Evolutionary conservation across 2,888 invertebrate species (phyloP).

Genomic region (Microchrysa polita): DNA sequence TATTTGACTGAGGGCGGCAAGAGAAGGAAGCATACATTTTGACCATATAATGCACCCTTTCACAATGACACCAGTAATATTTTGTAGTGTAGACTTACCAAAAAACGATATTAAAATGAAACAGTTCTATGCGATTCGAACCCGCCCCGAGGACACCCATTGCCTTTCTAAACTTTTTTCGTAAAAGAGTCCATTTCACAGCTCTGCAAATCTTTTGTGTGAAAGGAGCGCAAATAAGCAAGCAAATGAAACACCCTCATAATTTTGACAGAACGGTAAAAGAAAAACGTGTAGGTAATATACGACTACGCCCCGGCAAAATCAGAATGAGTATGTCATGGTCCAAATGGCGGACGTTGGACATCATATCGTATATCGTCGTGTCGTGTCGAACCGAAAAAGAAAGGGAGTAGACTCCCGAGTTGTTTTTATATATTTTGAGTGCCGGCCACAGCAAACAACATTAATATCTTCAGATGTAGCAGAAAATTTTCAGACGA

Average conservation of each 20-base stretch:
- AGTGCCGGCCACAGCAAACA: no score
- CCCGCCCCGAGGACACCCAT: background rate
- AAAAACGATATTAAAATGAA: conserved; percentile 18
- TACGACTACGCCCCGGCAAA: background rate
- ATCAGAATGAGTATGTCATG: no score
- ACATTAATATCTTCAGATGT: no score
- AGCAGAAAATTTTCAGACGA: no score
- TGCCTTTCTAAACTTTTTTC: background rate
- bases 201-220: conserved; percentile 38
- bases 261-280: conserved; percentile 30
- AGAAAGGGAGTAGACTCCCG: no score
- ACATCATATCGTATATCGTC: no score
- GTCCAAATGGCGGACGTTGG: background rate
- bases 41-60: background rate
- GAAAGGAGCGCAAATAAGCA: conserved; percentile 13
- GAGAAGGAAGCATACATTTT: no score
- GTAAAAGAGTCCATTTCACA: conserved; percentile 20
- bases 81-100: conserved; percentile 37
- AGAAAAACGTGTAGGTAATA: conserved; percentile 17
- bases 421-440: no score
- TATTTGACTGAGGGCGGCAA: no score
- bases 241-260: conserved; percentile 41
- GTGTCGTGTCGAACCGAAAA: no score
- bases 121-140: background rate
- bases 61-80: conserved; percentile 5